Base-by-base conservation (phyloP, 2,797 vertebrate species). In the Eleutherodactylus coqui region DNA sequence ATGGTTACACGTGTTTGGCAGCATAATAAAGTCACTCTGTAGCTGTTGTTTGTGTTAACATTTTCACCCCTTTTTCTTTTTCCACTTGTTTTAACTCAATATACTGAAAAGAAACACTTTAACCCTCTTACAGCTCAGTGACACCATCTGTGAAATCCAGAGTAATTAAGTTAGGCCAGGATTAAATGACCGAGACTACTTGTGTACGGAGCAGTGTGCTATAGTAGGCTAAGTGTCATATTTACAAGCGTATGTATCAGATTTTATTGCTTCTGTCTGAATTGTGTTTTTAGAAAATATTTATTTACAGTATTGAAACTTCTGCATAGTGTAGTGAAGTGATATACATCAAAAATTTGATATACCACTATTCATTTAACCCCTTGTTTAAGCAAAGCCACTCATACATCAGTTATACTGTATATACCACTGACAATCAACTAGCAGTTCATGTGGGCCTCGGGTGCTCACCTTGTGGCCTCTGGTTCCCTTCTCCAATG, bases 151-250 rank as follows among this genome's bases (percentile, higher is more conserved):
- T 90, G 92, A 93, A 92, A 93, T 90, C 86, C 91, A 90, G 45
- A 90, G 85, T 91, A 95, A 95, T 94, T 90, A 92, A 92, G 93
- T 94, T 93, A 94, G 92, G 89, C 89, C 91, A 90, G 91, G 93
- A 94, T 94, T 92, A 89, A 92, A 93, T 94, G 91, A 92, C 83
- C 89, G 88, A 70, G n/a, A 90, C 92, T 86, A 91, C 89, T 90
- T 89, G 92, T 92, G 89, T 69, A 53, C 38, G 32, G 79, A 24
- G 62, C 32, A 55, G 47, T 55, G 47, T 58, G 80, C 49, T 72
- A 43, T 58, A 45, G n/a, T 64, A n/a, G 6, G 34, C 34, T 3
- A 14, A 60, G 53, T 55, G 34, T 72, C 64, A 82, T 24, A 80
- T 64, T 80, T n/a, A 62, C 58, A 82, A 69, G 64, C 32, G 29